Evolutionary conservation across 1,140 invertebrate genomes (phyloP), one percentile per base, ranked within the genome.

Genomic region (Drosophila punjabiensis): DNA sequence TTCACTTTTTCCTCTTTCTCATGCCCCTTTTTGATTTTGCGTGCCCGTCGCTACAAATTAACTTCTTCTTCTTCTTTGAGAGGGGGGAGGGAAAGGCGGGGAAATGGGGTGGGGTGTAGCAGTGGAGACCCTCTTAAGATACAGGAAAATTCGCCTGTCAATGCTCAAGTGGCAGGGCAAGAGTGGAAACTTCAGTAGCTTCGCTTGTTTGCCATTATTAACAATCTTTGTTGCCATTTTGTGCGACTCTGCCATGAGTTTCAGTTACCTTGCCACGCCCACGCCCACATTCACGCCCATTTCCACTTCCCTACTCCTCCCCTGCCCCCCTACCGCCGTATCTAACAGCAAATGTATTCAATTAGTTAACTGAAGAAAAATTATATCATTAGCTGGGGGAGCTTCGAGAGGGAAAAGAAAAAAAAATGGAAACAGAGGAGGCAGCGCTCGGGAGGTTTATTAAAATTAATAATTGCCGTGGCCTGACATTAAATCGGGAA

Each of bases 321-420:
- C 9, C 33, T 8, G 20, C 11, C n/a, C 9, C 9, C 39, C 14
- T 10, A 0, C 16, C 28, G 1, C 1, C 18, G 43, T 69, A 66
- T 30, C 68, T 41, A 58, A 39, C 14, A 39, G 79, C 82, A 90
- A 90, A 89, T 90, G 86, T 89, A 90, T 90, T 90, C 87, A 90
- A 90, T 90, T 90, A 90, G 86, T 80, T 90, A 91, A 90, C 86
- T 86, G 82, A 75, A 91, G 86, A 90, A 90, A 90, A 90, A 90
- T 91, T 90, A 90, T 86, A 91, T 82, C 87, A 90, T 90, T 91
- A 90, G 86, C 85, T 56, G 16, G 56, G 20, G 55, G 28, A 48
- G 61, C 53, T 58, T 45, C 24, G 45, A 45, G 41, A 35, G 33
- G 45, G 16, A 18, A 24, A 13, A 7, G 10, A 3, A 32, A 33